Base-by-base conservation (phyloP, 2,797 vertebrate genomes). In the Lepidocolaptes lacrymiger region DNA sequence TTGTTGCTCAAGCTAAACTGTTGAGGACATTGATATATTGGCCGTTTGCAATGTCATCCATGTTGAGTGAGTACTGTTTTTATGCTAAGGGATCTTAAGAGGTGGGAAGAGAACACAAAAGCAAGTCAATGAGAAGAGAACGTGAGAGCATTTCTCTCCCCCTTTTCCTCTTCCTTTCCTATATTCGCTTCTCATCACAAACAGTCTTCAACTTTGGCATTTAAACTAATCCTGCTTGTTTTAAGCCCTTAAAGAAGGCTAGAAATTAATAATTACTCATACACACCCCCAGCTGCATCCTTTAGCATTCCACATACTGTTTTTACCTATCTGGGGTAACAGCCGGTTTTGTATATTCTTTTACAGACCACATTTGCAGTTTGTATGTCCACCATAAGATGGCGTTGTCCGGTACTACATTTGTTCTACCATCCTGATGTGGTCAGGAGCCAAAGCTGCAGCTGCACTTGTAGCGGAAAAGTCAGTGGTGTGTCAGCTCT, bases 391-490 rank as follows among this genome's bases (percentile, higher is more conserved):
- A 51, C 95, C 93, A n/a, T 80, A 27, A 88, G 87, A 80, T 92
- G 95, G 93, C 95, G 83, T 34, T 27, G 41, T 72, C 74, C 64
- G 71, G 85, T 89, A 67, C 90, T 41, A 8, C 49, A 66, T 89
- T 13, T 30, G 24, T 71, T 56, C 34, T 34, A 4, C 36, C 7
- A 2, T 4, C 34, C 14, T 23, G 10, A 8, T 1, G 46, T 9
- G 34, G 8, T 43, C 49, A 58, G 75, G 36, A 86, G 44, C 55
- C 90, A 39, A 15, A 3, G 6, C 30, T 55, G 22, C 32, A 43
- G 56, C 48, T 8, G 10, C 11, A 2, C 10, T 68, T 85, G 44
- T 7, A 3, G 1, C 19, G 43, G 37, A 46, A 48, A 58, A 68
- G 26, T 46, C 44, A 43, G 54, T 8, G 41, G 30, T 54, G 54